These are phyloP conservation scores for Semotilus atromaculatus DNA, from an alignment of 2,797 vertebrate species.

Conservation along the genomic window DNA sequence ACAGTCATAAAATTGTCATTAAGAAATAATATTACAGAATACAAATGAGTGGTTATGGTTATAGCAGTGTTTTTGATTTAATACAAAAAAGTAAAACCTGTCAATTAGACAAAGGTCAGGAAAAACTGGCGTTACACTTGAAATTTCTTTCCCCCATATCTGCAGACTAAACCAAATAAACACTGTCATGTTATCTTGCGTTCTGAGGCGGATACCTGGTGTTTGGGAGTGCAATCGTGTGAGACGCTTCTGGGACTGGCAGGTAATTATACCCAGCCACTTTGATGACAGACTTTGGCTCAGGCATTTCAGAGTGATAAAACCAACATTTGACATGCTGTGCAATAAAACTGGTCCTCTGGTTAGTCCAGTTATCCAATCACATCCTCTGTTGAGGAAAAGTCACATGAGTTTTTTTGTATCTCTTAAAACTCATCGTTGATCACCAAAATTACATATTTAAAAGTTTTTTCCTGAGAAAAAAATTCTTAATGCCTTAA, in stretches of 20 bases:
- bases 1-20: background rate
- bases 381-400: background rate
- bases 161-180: background rate
- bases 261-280: background rate
- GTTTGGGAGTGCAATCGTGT: background rate
- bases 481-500: too few relatives aligned
- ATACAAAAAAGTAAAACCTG: background rate
- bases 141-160: background rate
- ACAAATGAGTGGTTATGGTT: background rate
- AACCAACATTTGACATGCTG: background rate
- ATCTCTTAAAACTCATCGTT: too few relatives aligned
- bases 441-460: too few relatives aligned
- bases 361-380: background rate
- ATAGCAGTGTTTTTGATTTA: background rate
- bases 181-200: background rate
- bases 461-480: too few relatives aligned
- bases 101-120: background rate
- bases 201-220: background rate
- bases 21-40: background rate
- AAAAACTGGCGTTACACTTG: background rate
- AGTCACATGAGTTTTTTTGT: too few relatives aligned
- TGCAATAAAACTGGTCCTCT: background rate
- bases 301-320: background rate
- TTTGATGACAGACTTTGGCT: background rate
- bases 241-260: background rate